Base-by-base conservation (phyloP, 2,113 vertebrate species). In the Myxocyprinus asiaticus region DNA sequence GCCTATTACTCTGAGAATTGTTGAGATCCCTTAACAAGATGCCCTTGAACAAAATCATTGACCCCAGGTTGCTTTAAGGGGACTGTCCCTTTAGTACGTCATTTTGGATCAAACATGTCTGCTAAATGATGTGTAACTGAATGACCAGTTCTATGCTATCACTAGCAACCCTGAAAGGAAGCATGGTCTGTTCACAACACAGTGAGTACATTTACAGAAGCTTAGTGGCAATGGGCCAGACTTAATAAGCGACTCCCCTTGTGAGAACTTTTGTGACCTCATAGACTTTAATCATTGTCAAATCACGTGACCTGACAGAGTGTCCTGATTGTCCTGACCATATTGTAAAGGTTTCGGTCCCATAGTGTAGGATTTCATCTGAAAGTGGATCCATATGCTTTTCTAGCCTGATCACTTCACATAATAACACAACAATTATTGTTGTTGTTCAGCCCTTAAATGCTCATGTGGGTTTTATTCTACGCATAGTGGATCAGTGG, bases 211-310 rank as follows among this genome's bases (percentile, higher is more conserved):
- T 15, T 58, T 59, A 74, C 71, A 74, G 71, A 63, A 45, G 4
- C 9, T 3, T 0, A 7, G 15, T 56, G 12, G 73, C 61, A 42
- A 11, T 4, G 3, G 9, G 42, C 6, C 45, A 80, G 44, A 55
- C 67, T 80, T 55, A 80, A 66, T 74, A 74, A 75, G 74, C 53
- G 68, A 74, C 78, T 63, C 59, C 22, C 61, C 44, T 74, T 67
- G 62, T 0, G 44, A 14, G 44, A 68, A 56, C 48, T 5, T 43
- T 17, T 17, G 11, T 33, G 58, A 45, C 48, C 53, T 80, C 12
- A 17, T 1, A 15, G 53, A 51, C 70, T 74, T 68, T 81, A 81
- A 81, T 68, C 56, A 81, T 81, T 81, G 71, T 56, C 33, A 0
- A n/a, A 59, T 44, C 44, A 56, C 44, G 43, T 55, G 43, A 80